These are phyloP conservation scores for Lycophotia porphyrea DNA, from an alignment of 2,888 invertebrate genomes.

Conservation along the genomic window DNA sequence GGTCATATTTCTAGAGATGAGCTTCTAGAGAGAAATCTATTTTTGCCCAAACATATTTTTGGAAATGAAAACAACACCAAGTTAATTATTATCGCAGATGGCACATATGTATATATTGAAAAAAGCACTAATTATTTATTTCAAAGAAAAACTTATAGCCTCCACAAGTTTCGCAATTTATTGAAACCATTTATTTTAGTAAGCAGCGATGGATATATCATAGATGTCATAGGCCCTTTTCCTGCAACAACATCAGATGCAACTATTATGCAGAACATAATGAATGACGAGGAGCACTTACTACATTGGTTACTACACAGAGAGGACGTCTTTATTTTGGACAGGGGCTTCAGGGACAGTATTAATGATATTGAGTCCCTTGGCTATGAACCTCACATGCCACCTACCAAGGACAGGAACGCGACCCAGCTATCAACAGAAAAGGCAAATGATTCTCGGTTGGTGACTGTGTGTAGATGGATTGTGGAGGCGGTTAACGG, in stretches of 20 bases:
- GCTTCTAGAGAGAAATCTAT: constrained; percentile 1
- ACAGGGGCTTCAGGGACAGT: constrained; percentile 16
- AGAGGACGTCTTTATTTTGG: constrained; percentile 20
- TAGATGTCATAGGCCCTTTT: constrained; percentile 14
- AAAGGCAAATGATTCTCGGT: constrained; percentile 2
- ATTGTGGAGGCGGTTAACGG: constrained; percentile 15
- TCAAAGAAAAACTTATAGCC: constrained; percentile 3
- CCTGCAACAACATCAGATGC: constrained; percentile 22
- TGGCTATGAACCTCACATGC: constrained; percentile 5
- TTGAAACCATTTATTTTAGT: constrained; percentile 15
- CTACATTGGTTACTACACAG: constrained; percentile 18
- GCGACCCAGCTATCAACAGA: not conserved
- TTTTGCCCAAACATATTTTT: constrained; percentile 1
- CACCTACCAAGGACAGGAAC: constrained; percentile 2
- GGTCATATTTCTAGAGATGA: constrained; percentile 41
- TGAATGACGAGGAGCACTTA: constrained; percentile 1
- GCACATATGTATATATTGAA: not conserved
- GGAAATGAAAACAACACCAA: not conserved
- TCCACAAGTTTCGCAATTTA: constrained; percentile 17
- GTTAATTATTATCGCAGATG: constrained; percentile 11
- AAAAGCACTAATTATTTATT: constrained; percentile 2
- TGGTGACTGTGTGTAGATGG: constrained; percentile 1
- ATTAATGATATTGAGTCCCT: constrained; percentile 6
- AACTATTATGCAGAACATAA: constrained; percentile 24
- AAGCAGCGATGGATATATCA: constrained; percentile 20